Evolutionary conservation across 2,888 invertebrate species (phyloP).

Genomic region (Eupithecia abbreviata): DNA sequence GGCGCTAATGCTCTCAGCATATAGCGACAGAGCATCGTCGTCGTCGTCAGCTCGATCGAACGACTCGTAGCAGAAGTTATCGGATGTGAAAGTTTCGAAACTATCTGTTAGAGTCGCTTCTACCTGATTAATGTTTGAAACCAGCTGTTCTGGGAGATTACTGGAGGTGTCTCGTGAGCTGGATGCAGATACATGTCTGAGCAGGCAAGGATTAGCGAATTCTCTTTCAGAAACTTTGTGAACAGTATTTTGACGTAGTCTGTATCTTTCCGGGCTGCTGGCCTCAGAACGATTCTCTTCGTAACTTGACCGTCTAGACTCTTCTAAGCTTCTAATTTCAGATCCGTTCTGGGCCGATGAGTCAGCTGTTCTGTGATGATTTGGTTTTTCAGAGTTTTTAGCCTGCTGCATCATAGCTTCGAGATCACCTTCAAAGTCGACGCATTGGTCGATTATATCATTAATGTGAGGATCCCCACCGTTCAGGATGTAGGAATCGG

Average conservation of each 20-base stretch:
- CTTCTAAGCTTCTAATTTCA: not conserved
- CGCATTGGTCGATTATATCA: too few species aligned
- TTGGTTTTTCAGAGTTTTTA: not conserved
- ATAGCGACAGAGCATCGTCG: slow-evolving; percentile 73
- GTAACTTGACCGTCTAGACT: not conserved
- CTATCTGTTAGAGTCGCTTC: not conserved
- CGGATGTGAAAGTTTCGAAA: slow-evolving; percentile 11
- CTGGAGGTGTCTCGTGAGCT: not conserved
- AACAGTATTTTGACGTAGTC: not conserved
- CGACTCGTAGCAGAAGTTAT: slow-evolving; percentile 29
- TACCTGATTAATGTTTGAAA: not conserved
- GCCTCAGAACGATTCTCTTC: not conserved
- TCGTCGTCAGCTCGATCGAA: slow-evolving; percentile 59
- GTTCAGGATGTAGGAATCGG: not conserved
- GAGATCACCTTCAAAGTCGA: slow-evolving; percentile 2
- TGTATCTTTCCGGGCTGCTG: not conserved
- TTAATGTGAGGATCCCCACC: too few species aligned
- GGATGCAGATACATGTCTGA: not conserved
- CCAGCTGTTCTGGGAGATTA: not conserved
- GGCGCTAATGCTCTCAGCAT: slow-evolving; percentile 70
- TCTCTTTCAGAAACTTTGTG: not conserved
- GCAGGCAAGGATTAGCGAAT: not conserved
- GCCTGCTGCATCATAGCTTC: not conserved
- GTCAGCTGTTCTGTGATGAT: not conserved
- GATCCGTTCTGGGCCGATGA: not conserved